Base-by-base conservation (phyloP, 2,888 invertebrate genomes). In the Aleiodes leptofemur region DNA sequence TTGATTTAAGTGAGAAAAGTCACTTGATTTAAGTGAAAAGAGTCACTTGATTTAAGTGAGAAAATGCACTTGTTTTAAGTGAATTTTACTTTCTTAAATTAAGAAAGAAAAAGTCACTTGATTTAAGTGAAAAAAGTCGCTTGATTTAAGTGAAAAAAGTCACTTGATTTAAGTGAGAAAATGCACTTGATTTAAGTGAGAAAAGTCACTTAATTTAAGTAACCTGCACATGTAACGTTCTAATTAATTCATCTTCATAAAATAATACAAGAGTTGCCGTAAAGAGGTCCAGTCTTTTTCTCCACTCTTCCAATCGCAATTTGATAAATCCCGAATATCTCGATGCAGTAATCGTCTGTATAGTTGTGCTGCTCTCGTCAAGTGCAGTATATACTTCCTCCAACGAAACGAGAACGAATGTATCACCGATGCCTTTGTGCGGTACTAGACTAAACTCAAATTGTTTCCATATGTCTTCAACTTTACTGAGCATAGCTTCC, bases 271-370 rank as follows among this genome's bases (percentile, higher is more conserved):
- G 88, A n/a, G 96, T 96, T 82, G 91, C 93, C 1, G 94, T 90
- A 86, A 97, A 96, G n/a, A 95, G 90, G 13, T 97, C 95, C 79
- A 96, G 90, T 77, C 94, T 92, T 77, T 90, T 92, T 0, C 91
- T 91, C 97, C 97, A 97, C 78, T 96, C 96, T 59, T 96, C 95
- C 0, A 97, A 96, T 70, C 95, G 91, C 23, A 92, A 87, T 85
- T 94, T 95, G 76, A 98, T 96, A 0, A 96, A 96, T 0, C 95
- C 96, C 13, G 96, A 96, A 89, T 95, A 95, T 66, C 96, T 91
- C 0, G 97, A 97, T 83, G 96, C 96, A 0, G 95, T 93, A 66
- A 98, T 96, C 0, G 97, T 97, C 81, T 94, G 94, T 53, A 97
- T 92, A 85, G 95, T 95, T 71, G 97, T 96, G 87, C 94, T 95